These are phyloP conservation scores for Simalia tracyae DNA, from an alignment of 2,797 vertebrate species.

Conservation along the genomic window DNA sequence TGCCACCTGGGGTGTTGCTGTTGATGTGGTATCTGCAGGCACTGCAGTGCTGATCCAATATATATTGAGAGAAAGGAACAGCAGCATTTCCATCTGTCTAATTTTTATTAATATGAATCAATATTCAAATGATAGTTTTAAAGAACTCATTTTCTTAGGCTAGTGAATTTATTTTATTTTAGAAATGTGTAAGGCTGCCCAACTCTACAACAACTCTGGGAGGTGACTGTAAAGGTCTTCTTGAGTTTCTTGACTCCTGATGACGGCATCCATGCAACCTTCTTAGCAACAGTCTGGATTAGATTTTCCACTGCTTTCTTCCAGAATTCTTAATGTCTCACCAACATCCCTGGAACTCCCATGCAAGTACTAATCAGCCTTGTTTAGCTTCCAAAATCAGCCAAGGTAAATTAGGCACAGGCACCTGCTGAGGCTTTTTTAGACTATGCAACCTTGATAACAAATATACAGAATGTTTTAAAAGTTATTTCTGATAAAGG, in stretches of 20 bases:
- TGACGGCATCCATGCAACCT: neutral
- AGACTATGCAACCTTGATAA: neutral
- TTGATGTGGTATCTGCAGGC: neutral
- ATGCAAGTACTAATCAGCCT: neutral
- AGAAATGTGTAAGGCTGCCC: neutral
- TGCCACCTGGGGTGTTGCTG: neutral
- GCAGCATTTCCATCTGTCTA: no score
- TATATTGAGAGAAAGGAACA: no score
- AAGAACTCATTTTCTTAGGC: no score
- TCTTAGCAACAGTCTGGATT: neutral
- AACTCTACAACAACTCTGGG: neutral
- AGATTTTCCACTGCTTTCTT: neutral
- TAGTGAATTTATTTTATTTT: neutral
- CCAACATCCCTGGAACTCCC: neutral
- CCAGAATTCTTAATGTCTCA: neutral
- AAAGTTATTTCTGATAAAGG: neutral
- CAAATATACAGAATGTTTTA: neutral
- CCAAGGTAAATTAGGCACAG: neutral
- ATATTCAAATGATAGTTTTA: no score
- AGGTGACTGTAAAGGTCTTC: neutral
- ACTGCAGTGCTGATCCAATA: no score
- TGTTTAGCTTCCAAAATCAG: neutral
- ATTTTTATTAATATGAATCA: no score
- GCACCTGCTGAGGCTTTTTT: neutral
- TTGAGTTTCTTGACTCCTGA: neutral